Evolutionary conservation across 2,797 vertebrate genomes (phyloP), one percentile per base, ranked within the genome.

Genomic region (Hemibagrus guttatus): DNA sequence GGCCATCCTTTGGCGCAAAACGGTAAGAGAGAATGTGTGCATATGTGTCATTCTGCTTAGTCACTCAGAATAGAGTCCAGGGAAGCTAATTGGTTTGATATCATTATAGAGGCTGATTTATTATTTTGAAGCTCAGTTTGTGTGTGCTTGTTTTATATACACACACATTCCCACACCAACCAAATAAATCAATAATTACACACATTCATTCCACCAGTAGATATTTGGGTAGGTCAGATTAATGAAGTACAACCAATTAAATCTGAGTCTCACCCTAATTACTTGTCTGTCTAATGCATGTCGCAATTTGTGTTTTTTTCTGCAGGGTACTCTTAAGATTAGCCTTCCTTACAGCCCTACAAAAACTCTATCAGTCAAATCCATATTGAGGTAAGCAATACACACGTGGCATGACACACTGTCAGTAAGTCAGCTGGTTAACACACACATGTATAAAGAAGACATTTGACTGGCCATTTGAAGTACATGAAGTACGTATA

Each of bases 361-460:
- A 84, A 99, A 99, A 97, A 98, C 98, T 31, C 95, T 99, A 89
- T 99, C 98, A 82, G 98, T 99, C 94, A 99, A 99, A 94, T 99
- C 98, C 92, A 99, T 99, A 94, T 96, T 99, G 94, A 99, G 98
- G 98, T 97, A 94, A 94, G 96, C 56, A 31, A 35, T 74, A 49
- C 49, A 79, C 28, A 4, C 31, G 56, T 56, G 8, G 1, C n/a
- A 19, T 12, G 17, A 19, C 52, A 7, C 46, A 21, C 74, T 19
- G 21, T 58, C 54, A 59, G 54, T 26, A 79, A 79, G 31, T 59
- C 11, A 59, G 31, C 28, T 14, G 19, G 21, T 59, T 79, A 39
- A 79, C 31, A 39, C 31, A 26, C 56, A 59, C 26, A 78, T 19
- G 35, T 21, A 35, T 78, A 21, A 21, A 56, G 52, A 49, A 54